Evolutionary conservation across 2,888 invertebrate genomes (phyloP).

Genomic region (Lithophane leautieri): DNA sequence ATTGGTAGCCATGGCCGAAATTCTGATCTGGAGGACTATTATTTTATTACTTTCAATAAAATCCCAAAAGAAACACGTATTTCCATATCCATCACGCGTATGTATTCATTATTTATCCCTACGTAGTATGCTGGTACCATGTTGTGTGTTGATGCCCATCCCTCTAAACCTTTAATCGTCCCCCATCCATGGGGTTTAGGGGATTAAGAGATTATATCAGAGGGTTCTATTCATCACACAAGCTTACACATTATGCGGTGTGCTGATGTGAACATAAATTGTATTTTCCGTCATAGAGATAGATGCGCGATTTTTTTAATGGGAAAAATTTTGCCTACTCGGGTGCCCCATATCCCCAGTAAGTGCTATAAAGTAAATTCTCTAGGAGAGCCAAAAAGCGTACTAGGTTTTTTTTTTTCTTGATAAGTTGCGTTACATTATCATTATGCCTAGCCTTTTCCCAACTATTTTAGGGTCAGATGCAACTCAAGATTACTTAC

Average conservation of each 20-base stretch:
- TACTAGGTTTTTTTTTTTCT: not conserved
- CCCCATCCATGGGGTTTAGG: slow-evolving; percentile 36
- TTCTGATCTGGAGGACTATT: too few species aligned
- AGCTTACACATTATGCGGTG: slow-evolving; percentile 35
- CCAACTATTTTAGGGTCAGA: too few species aligned
- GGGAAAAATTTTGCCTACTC: not conserved
- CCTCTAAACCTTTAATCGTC: slow-evolving; percentile 46
- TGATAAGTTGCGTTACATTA: not conserved
- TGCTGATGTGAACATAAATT: slow-evolving; percentile 31
- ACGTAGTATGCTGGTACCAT: slow-evolving; percentile 11
- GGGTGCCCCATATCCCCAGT: not conserved
- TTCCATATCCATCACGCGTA: slow-evolving; percentile 8
- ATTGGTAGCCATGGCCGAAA: too few species aligned
- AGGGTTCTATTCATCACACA: slow-evolving; percentile 50
- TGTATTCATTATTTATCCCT: slow-evolving; percentile 36
- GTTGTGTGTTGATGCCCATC: slow-evolving; percentile 30
- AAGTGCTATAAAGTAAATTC: not conserved
- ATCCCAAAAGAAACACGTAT: slow-evolving; percentile 6
- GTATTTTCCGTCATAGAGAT: slow-evolving; percentile 18
- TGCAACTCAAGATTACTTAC: not conserved
- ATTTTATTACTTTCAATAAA: not conserved
- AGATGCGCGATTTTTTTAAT: slow-evolving; percentile 2
- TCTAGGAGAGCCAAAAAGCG: not conserved
- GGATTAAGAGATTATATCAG: slow-evolving; percentile 51
- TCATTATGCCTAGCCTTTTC: not conserved